Base-by-base conservation (phyloP, 2,888 invertebrate species). In the Melieria picta region DNA sequence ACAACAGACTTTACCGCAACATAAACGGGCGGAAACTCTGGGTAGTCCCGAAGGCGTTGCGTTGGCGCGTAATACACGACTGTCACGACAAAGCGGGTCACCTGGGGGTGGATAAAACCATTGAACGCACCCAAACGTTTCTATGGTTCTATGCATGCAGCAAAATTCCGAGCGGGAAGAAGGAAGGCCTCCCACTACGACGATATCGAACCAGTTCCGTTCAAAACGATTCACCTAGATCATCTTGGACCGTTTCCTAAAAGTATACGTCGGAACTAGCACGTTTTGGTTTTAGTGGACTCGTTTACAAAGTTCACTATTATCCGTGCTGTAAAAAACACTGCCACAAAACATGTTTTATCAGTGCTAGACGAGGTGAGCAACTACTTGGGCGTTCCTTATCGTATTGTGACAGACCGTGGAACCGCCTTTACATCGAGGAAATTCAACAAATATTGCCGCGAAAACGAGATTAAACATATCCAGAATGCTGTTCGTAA, bases 31-130 rank as follows among this genome's bases (percentile, higher is more conserved):
- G 60, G 4, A 11, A 5, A 6, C 42, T 71, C 5, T 71, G 72
- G 68, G 65, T 72, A 5, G 72, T 75, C 9, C 73, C 72, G 50
- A 75, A 61, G 43, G 56, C 67, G 1, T 13, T 73, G 7, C 58
- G 67, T 45, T 73, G 69, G 69, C 56, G 65, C 4, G 46, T 73
- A 55, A 56, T 70, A 9, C 42, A 68, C 46, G 67, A 63, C 3
- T 43, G 30, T 48, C 70, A 72, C 46, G 70, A 68, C 16, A 72
- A 69, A 13, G 62, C 64, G 42, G 72, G 75, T 1, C 75, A 73
- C 13, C 55, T 74, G 1, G 60, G 73, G 1, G 16, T 69, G 4
- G 73, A 74, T 0, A 68, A 69, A 72, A 72, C 74, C 45, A 48
- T 72, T n/a, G 60, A 56, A 2, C 16, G 68, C 10, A n/a, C 71